Conservation (phyloP, 2,113 vertebrate genomes). For the Haemorhous mexicanus region DNA sequence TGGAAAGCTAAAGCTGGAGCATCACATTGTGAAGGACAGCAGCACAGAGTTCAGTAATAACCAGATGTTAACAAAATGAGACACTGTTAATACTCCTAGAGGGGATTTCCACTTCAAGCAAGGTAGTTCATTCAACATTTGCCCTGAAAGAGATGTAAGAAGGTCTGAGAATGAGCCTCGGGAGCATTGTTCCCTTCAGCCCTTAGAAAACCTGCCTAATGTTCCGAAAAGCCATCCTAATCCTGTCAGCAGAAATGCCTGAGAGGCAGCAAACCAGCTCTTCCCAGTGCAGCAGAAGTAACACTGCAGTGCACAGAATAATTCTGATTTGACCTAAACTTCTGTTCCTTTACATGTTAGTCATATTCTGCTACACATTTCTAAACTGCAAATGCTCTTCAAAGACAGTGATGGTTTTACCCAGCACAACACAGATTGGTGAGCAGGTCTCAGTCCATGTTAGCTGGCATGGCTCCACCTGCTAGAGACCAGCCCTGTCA, state of each 20-base stretch:
- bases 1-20: background rate
- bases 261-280: background rate
- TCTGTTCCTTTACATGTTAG: background rate
- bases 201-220: background rate
- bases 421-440: background rate
- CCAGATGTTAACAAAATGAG: background rate
- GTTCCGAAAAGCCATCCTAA: background rate
- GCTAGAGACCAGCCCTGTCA: background rate
- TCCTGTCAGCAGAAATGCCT: background rate
- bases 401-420: background rate
- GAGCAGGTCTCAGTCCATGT: rapidly evolving
- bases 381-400: background rate
- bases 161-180: background rate
- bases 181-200: background rate
- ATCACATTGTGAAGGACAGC: rapidly evolving
- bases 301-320: background rate
- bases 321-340: background rate
- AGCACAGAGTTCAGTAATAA: background rate
- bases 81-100: background rate
- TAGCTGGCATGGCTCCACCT: background rate
- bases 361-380: background rate
- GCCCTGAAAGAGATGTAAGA: background rate
- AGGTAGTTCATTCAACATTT: background rate
- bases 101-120: background rate
- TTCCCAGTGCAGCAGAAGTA: background rate